Evolutionary conservation across 2,888 invertebrate genomes (phyloP).

Genomic region (Adelphocoris suturalis): DNA sequence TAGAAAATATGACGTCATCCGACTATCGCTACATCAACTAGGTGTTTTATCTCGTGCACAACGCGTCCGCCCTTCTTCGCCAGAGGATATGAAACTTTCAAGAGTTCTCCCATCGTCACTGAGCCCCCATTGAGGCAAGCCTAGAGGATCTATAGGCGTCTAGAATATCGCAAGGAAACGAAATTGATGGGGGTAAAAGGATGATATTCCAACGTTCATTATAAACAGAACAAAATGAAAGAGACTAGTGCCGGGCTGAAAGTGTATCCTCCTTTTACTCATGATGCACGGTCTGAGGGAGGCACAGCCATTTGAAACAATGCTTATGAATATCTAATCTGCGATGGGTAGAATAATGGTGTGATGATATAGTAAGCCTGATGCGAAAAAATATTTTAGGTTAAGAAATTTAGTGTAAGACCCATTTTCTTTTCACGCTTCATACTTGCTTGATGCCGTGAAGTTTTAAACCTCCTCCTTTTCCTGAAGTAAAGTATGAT

Average conservation of each 20-base stretch:
- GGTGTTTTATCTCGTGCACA: conserved; percentile 3
- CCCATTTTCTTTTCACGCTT: no score
- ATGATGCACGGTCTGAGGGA: no score
- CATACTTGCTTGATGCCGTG: no score
- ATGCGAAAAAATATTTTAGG: no score
- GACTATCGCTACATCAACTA: conserved; percentile 13
- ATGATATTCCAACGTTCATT: neutral
- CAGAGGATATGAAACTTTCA: neutral
- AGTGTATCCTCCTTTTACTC: neutral
- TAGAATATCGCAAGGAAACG: neutral
- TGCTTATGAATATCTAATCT: no score
- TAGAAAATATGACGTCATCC: neutral
- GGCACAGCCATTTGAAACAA: no score
- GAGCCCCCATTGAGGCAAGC: neutral
- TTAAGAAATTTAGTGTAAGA: no score
- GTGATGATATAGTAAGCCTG: no score
- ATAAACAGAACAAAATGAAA: neutral
- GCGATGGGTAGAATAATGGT: no score
- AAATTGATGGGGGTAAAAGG: neutral
- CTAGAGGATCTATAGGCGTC: neutral
- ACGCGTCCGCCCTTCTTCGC: neutral
- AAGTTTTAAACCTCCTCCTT: no score
- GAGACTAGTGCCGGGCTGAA: neutral
- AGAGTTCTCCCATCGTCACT: neutral
- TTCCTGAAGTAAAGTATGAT: no score